Evolutionary conservation across 1,140 invertebrate genomes (phyloP), one percentile per base, ranked within the genome.

Genomic region (Drosophila sturtevanti): DNA sequence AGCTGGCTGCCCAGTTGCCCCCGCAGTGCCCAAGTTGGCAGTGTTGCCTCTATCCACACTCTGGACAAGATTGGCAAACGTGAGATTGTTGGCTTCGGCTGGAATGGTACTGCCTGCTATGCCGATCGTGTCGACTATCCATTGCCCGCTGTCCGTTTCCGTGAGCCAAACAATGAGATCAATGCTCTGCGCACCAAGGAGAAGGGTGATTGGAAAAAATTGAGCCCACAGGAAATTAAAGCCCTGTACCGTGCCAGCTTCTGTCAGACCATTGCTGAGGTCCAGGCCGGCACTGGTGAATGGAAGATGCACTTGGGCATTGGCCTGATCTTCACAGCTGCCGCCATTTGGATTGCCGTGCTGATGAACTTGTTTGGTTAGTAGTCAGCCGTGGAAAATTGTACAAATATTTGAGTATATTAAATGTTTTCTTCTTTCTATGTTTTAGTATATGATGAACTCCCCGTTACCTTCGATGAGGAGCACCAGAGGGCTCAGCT

Each of bases 201-300:
- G 92, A 97, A 97, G 92, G 97, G 96, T 34, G 98, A 99, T 91
- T 99, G 98, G 98, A 96, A 96, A 73, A 96, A 96, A 75, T 91
- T 99, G 5, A 95, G 95, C 4, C 85, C 96, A 0, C 96, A 98
- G 79, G 98, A 99, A 82, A 99, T 99, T 92, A 99, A 99, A 93
- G 93, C 94, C 0, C 92, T 99, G 12, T 99, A 99, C 93, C 94
- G 98, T 81, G 95, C 96, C 1, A 97, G 96, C 70, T 99, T 98
- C 93, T 96, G 98, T 89, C 96, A 98, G 91, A 99, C 98, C 9
- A 98, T 97, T 91, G 94, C 96, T 37, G 98, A 99, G 93, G 95
- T 98, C 79, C 93, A 96, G 63, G 97, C 97, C 4, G 95, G 96
- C 27, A 96, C 95, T 51, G 98, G 98, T 6, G 95, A 97, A 89